These are phyloP conservation scores for Parnassius mnemosyne DNA, from an alignment of 2,888 invertebrate species.

Conservation along the genomic window DNA sequence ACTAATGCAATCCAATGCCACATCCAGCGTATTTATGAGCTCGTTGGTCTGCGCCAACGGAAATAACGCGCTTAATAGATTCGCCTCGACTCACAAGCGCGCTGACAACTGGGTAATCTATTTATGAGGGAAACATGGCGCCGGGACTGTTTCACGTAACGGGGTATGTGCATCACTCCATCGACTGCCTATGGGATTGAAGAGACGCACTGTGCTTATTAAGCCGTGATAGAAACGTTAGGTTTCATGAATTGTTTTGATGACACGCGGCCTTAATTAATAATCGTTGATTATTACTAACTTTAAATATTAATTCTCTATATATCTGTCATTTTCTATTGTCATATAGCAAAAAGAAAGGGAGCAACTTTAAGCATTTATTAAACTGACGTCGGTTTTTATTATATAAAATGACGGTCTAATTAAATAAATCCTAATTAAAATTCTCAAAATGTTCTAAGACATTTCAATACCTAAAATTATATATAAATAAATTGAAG, in stretches of 20 bases:
- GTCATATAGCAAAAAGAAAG: no score
- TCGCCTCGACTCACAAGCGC: constrained; percentile 71
- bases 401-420: no score
- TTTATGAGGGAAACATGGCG: constrained; percentile 72
- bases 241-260: not conserved
- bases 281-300: no score
- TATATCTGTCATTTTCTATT: no score
- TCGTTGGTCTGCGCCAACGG: constrained; percentile 55
- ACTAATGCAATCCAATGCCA: constrained; percentile 24
- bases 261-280: no score
- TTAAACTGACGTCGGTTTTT: no score
- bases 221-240: not conserved
- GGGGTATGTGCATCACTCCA: constrained; percentile 8
- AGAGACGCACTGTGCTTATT: not conserved
- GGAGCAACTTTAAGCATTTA: no score
- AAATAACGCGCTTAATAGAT: constrained; percentile 80
- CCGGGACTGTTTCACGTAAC: constrained; percentile 25
- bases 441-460: no score
- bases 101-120: constrained; percentile 77
- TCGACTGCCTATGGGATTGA: not conserved
- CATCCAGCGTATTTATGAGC: constrained; percentile 41
- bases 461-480: no score
- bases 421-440: no score
- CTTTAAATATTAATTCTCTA: no score
- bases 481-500: no score